Conservation (phyloP, 1,140 invertebrate genomes). For the Dendrolimus kikuchii region DNA sequence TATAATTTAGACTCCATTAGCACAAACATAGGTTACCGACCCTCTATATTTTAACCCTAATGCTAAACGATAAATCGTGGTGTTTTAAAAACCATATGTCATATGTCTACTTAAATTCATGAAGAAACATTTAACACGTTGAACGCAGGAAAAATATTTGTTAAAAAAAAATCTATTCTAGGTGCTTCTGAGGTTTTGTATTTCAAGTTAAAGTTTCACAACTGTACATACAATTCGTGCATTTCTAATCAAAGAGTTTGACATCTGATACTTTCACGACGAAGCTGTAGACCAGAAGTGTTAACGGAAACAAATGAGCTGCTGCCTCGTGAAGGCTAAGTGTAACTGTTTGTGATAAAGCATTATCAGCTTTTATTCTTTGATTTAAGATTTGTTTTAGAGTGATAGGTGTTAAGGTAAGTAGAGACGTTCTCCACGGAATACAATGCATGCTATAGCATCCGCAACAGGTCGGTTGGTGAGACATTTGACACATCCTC, state of each 20-base stretch:
- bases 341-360: conserved; percentile 17
- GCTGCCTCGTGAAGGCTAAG: conserved; percentile 45
- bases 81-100: conserved; percentile 14
- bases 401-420: conserved; percentile 26
- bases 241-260: conserved; percentile 43
- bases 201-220: conserved; percentile 25
- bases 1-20: neutral
- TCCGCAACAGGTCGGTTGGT: conserved; percentile 45
- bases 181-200: conserved; percentile 20
- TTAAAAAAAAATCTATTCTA: conserved; percentile 27
- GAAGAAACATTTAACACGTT: conserved; percentile 32
- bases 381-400: conserved; percentile 26
- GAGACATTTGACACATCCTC: conserved; percentile 62
- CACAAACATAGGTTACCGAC: conserved; percentile 5
- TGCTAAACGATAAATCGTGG: conserved; percentile 34
- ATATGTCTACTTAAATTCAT: conserved; percentile 26
- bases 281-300: conserved; percentile 47
- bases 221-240: conserved; percentile 30
- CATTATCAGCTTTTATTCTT: conserved; percentile 21
- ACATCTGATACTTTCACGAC: conserved; percentile 51
- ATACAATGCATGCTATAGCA: conserved; percentile 55
- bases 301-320: conserved; percentile 62
- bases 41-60: conserved; percentile 7
- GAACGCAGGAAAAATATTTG: conserved; percentile 34
- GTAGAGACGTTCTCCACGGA: conserved; percentile 49